Evolutionary conservation across 1,140 invertebrate genomes (phyloP), one percentile per base, ranked within the genome.

Genomic region (Theocolax elegans): DNA sequence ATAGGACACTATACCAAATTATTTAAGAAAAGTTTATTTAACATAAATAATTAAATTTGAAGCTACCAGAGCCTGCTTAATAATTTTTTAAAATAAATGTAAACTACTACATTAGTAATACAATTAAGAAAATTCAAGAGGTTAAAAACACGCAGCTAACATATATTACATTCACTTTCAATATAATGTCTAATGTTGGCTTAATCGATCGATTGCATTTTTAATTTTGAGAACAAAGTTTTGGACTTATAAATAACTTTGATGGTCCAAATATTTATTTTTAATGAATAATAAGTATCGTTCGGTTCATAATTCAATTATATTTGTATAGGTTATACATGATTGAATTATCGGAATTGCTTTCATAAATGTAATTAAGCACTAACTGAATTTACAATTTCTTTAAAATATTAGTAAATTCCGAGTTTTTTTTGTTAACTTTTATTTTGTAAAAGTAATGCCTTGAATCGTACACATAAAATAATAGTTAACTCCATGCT

Each of bases 61-160:
- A 3, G 7, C 23, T 60, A n/a, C 25, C 35, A 29, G 25, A 44
- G 19, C 40, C 40, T 60, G 58, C 58, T 60, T 46, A 60, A 38
- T n/a, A n/a, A n/a, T n/a, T n/a, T n/a, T n/a, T n/a, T n/a, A n/a
- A n/a, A n/a, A n/a, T n/a, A n/a, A n/a, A n/a, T n/a, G n/a, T n/a
- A n/a, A n/a, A n/a, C n/a, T n/a, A n/a, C n/a, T n/a, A n/a, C n/a
- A n/a, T n/a, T n/a, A n/a, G n/a, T n/a, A n/a, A n/a, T n/a, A n/a
- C n/a, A 60, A 29, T 46, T 0, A 60, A 17, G 0, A 46, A 46
- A 44, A n/a, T n/a, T n/a, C n/a, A n/a, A n/a, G n/a, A n/a, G 13
- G 23, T 58, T 40, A 17, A 15, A 2, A 58, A 9, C 38, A 10
- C 7, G 40, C 7, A 23, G 29, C 19, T 40, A 40, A 40, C 4